A percentile compares a stretch with the other conserved stretches of the same genome.
These are phyloP conservation scores for Pseudeuparius sepicola DNA, from an alignment of 2,888 invertebrate species.

Conservation along the genomic window DNA sequence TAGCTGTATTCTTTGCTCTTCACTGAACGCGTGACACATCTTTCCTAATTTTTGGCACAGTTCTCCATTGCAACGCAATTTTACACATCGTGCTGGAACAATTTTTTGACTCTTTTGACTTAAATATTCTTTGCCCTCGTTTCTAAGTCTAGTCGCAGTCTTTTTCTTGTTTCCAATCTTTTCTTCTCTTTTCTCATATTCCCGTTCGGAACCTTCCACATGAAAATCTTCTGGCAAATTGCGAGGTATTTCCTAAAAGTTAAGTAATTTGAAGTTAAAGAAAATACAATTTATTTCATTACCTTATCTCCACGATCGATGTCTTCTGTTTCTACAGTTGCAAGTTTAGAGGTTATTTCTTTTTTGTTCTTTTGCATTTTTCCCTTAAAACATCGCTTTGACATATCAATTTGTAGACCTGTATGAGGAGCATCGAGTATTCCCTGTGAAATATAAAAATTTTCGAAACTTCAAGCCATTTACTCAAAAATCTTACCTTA, in stretches of 20 bases:
- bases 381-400: too few species aligned
- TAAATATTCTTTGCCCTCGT: neutral
- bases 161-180: neutral
- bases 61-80: neutral
- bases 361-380: too few species aligned
- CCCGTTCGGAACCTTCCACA: neutral
- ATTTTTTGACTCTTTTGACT: neutral
- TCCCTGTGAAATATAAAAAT: too few species aligned
- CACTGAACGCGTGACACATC: neutral
- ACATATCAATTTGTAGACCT: too few species aligned
- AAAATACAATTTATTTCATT: neutral
- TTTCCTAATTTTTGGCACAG: neutral
- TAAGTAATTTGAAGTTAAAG: neutral
- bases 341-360: too few species aligned
- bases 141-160: neutral
- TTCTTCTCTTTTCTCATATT: neutral
- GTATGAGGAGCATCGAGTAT: too few species aligned
- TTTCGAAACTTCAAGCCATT: too few species aligned
- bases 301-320: neutral
- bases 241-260: too few species aligned
- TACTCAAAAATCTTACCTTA: too few species aligned
- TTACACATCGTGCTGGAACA: neutral
- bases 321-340: slow-evolving; percentile 1
- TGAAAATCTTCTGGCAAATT: neutral
- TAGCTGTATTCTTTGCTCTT: neutral